Conservation (phyloP, 2,888 invertebrate species). For the Eupithecia tripunctaria region DNA sequence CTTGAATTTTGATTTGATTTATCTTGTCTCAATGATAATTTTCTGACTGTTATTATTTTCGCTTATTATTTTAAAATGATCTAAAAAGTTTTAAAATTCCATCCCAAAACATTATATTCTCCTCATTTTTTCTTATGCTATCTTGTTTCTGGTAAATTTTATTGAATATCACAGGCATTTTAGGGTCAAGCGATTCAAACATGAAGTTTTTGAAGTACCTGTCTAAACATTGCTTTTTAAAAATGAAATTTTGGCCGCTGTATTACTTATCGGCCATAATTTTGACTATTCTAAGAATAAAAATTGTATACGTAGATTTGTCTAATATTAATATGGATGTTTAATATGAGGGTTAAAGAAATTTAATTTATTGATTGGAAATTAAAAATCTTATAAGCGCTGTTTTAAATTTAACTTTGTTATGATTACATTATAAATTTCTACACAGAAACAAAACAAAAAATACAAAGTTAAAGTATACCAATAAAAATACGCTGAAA, state of each 20-base stretch:
- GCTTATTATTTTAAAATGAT: background rate
- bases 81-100: background rate
- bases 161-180: background rate
- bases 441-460: background rate
- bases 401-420: background rate
- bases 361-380: constrained; percentile 39
- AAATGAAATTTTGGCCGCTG: background rate
- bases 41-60: background rate
- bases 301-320: constrained; percentile 46
- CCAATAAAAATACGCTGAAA: background rate
- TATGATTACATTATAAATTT: background rate
- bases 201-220: background rate
- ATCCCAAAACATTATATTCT: background rate
- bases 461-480: background rate
- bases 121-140: background rate
- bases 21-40: background rate
- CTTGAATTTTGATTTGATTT: background rate
- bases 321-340: constrained; percentile 45
- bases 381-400: constrained; percentile 8
- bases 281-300: constrained; percentile 29
- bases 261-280: constrained; percentile 28
- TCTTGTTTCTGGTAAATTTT: background rate
- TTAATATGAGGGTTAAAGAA: constrained; percentile 45
- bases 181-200: background rate
- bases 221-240: background rate